phyloP scores from a whole-genome alignment of 2,888 invertebrate species.

The Pyrochroa serraticornis region DNA sequence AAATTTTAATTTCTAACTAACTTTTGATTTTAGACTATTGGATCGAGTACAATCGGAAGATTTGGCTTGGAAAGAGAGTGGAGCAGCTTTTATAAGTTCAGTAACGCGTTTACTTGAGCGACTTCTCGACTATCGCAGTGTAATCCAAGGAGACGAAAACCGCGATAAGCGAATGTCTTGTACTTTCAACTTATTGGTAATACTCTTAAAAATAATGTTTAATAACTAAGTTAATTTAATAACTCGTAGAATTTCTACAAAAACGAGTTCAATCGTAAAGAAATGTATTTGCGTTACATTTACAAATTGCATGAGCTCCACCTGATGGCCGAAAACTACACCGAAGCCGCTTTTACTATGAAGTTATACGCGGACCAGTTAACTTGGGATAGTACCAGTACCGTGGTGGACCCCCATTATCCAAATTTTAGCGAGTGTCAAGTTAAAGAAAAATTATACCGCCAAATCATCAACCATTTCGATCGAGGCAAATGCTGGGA shows the following conservation, averaged over 20 bases:
- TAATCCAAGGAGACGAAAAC: conserved; percentile 94
- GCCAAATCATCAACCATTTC: conserved; percentile 89
- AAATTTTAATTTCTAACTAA: conserved; percentile 2
- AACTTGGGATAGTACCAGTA: conserved; percentile 77
- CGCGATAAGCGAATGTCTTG: conserved; percentile 95
- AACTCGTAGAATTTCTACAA: conserved; percentile 87
- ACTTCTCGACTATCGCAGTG: conserved; percentile 90
- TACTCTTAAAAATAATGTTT: conserved; percentile 33
- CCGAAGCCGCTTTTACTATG: conserved; percentile 94
- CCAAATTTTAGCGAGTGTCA: conserved; percentile 86
- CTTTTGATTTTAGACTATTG: conserved; percentile 66
- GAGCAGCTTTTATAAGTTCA: conserved; percentile 90
- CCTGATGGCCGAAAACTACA: conserved; percentile 87
- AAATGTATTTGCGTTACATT: conserved; percentile 95
- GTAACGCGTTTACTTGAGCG: conserved; percentile 88
- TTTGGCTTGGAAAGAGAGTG: conserved; percentile 90
- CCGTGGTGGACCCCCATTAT: conserved; percentile 71
- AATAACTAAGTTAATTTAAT: conserved; percentile 7
- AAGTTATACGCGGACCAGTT: conserved; percentile 92
- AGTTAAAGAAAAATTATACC: conserved; percentile 86
- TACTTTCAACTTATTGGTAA: conserved; percentile 89
- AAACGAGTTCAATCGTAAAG: conserved; percentile 92
- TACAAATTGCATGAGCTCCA: conserved; percentile 94
- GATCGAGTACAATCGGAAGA: conserved; percentile 84
- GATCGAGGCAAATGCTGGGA: conserved; percentile 98